phyloP scores from a whole-genome alignment of 53 echinoderm and acorn worm genomes.

The Paracentrotus lividus region DNA sequence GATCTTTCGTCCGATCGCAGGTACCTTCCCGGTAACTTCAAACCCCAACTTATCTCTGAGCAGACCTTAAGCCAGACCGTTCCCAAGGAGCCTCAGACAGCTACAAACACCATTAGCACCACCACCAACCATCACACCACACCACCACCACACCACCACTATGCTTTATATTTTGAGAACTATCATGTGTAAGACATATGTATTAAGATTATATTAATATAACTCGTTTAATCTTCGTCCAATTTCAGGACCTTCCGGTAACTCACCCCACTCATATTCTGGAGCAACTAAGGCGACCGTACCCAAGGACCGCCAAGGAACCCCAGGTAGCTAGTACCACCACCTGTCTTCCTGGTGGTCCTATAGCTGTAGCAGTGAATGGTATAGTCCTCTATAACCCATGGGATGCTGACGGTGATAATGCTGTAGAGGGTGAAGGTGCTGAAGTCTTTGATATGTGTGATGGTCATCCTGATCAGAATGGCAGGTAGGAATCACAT shows the following conservation, averaged over 20 bases:
- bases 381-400: constrained; percentile 78
- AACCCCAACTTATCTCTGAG: constrained; percentile 72
- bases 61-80: constrained; percentile 37
- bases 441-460: constrained; percentile 82
- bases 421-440: constrained; percentile 80
- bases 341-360: constrained; percentile 76
- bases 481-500: constrained; percentile 67
- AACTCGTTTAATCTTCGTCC: no score
- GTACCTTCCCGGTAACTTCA: constrained; percentile 52
- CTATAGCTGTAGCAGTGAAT: constrained; percentile 77
- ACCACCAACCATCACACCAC: no score
- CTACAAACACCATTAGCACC: constrained; percentile 34
- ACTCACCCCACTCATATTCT: constrained; percentile 57
- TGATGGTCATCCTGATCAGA: constrained; percentile 80
- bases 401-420: constrained; percentile 74
- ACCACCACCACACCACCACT: no score
- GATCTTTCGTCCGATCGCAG: no score
- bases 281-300: neutral
- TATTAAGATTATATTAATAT: no score
- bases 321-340: constrained; percentile 62
- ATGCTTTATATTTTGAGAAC: no score
- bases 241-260: constrained; percentile 30
- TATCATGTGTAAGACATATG: no score
- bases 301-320: constrained; percentile 62
- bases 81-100: constrained; percentile 70